phyloP scores from a whole-genome alignment of 2,113 vertebrate genomes.

The Synodontis membranacea region DNA sequence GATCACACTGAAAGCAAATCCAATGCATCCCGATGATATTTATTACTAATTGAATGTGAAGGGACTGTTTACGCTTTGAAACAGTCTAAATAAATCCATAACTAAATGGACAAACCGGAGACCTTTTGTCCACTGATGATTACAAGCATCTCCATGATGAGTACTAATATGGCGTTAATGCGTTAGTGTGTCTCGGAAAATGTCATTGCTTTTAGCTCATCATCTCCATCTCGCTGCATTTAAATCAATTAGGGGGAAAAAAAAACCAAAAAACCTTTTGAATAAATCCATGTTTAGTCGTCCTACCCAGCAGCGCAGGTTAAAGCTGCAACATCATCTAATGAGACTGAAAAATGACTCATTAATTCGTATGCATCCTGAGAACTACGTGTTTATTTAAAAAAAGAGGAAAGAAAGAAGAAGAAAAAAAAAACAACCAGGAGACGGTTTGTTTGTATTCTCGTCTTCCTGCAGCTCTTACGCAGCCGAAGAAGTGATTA shows the following conservation, averaged over 20 bases:
- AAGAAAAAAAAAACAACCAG: too few relatives aligned
- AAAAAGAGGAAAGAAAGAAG: too few relatives aligned
- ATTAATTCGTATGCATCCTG: background rate
- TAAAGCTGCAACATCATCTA: background rate
- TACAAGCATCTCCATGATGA: background rate
- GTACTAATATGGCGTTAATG: background rate
- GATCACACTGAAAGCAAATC: background rate
- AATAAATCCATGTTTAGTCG: background rate
- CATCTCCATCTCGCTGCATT: background rate
- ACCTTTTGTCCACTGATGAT: background rate
- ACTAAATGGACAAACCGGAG: background rate
- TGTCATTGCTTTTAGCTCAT: background rate
- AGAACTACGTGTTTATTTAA: background rate
- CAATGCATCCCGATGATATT: background rate
- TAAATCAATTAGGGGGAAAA: background rate
- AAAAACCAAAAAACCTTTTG: background rate
- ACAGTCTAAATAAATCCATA: background rate
- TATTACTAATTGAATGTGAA: background rate
- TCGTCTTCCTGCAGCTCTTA: background rate
- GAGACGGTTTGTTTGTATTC: background rate
- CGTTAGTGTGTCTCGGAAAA: background rate
- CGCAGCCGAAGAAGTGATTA: slow-evolving; percentile 12
- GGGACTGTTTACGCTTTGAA: background rate
- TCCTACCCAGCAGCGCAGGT: background rate
- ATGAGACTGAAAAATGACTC: background rate